These are phyloP conservation scores for Drosophila grimshawi DNA, from an alignment of 1,140 invertebrate species.

Conservation along the genomic window DNA sequence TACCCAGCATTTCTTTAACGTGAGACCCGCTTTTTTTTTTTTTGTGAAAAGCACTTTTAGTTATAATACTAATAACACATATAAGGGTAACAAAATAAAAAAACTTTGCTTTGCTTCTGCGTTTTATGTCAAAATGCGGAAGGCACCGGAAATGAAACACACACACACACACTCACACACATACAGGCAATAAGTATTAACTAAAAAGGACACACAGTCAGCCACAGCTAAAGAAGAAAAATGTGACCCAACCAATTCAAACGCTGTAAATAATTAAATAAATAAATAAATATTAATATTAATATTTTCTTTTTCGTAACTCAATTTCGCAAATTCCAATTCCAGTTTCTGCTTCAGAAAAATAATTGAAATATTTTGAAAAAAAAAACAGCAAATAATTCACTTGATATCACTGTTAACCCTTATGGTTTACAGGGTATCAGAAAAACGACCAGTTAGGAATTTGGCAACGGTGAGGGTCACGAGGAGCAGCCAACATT, in stretches of 20 bases:
- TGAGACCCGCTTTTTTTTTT: constrained; percentile 8
- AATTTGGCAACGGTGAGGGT: neutral
- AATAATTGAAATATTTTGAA: too few species aligned
- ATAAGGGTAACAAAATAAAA: constrained; percentile 34
- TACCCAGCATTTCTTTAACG: constrained; percentile 16
- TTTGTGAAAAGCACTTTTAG: constrained; percentile 44
- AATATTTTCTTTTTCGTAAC: too few species aligned
- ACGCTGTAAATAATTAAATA: neutral
- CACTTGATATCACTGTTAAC: too few species aligned
- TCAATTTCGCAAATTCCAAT: too few species aligned
- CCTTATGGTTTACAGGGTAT: constrained; percentile 1
- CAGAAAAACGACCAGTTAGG: constrained; percentile 1
- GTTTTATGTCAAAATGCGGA: constrained; percentile 54
- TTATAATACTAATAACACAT: constrained; percentile 54
- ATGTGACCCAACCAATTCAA: neutral
- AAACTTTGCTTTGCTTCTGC: constrained; percentile 30
- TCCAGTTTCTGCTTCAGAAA: too few species aligned
- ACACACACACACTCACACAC: neutral
- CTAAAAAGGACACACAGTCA: constrained; percentile 36
- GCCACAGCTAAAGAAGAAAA: neutral
- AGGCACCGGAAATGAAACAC: constrained; percentile 34
- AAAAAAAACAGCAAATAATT: too few species aligned
- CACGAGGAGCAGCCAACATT: constrained; percentile 15
- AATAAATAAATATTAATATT: too few species aligned
- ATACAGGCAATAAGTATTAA: constrained; percentile 20